phyloP scores from a whole-genome alignment of 2,113 vertebrate genomes.

The Onychorhynchus coronatus region DNA sequence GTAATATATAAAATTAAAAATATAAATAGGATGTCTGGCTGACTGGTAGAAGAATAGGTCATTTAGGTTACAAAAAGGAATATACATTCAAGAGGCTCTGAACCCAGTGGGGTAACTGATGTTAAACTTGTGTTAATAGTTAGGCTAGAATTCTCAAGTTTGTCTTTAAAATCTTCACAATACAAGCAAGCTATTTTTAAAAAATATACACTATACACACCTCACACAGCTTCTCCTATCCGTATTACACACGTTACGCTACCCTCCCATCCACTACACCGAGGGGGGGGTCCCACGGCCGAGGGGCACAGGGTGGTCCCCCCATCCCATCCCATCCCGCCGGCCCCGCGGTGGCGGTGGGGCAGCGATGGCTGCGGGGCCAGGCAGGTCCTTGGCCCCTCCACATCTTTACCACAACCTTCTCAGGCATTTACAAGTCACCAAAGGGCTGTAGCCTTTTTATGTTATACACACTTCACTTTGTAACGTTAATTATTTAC shows the following conservation, averaged over 20 bases:
- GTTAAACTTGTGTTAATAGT: constrained; percentile 81
- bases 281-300: constrained; percentile 25
- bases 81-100: constrained; percentile 84
- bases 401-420: constrained; percentile 67
- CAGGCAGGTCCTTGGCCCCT: constrained; percentile 73
- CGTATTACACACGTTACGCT: constrained; percentile 64
- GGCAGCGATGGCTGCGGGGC: constrained; percentile 58
- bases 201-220: constrained; percentile 97
- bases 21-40: constrained; percentile 78
- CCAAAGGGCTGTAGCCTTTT: constrained; percentile 71
- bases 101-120: constrained; percentile 79
- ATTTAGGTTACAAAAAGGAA: constrained; percentile 76
- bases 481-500: constrained; percentile 75
- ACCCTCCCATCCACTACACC: constrained; percentile 66
- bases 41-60: constrained; percentile 77
- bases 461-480: constrained; percentile 76
- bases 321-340: neutral
- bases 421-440: constrained; percentile 77
- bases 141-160: constrained; percentile 85
- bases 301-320: neutral
- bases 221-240: constrained; percentile 79
- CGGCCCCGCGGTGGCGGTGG: constrained; percentile 19
- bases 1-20: constrained; percentile 76
- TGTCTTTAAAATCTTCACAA: constrained; percentile 85
- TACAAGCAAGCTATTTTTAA: constrained; percentile 83